Evolutionary conservation across 2,888 invertebrate species (phyloP), one percentile per base, ranked within the genome.

Genomic region (Melieria crassipennis): DNA sequence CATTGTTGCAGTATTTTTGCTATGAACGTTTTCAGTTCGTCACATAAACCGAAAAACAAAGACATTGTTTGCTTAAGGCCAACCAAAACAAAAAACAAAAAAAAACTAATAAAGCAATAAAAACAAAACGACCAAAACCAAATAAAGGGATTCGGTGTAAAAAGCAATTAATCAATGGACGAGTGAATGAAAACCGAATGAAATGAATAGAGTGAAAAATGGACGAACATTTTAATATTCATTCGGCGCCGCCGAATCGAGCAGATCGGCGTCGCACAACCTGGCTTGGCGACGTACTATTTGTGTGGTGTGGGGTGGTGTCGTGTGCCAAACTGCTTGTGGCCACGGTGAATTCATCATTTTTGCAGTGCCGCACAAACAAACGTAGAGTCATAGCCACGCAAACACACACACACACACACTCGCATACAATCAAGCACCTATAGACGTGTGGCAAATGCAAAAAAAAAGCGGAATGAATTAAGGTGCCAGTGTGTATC

Each of bases 381-480:
- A 62, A 57, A 65, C 46, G 63, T 43, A 16, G 11, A 30, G n/a
- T 43, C 13, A 70, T 30, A 9, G 11, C 46, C 46, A 62, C 63
- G 64, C 48, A 66, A 58, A 73, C 42, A 43, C 52, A 66, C 50
- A 60, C 56, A 50, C 61, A 70, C 57, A 70, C 65, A 71, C 13
- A 63, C 57, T 55, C 46, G 42, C 43, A 66, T 9, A 43, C 65
- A 57, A 50, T 13, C 64, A 47, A 55, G 58, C 46, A 56, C 57
- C 50, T 62, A 61, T 63, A 60, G 74, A 78, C 77, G 75, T 72
- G 80, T 79, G 30, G 1, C 3, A 11, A 52, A 6, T 11, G 50
- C 50, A 7, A 42, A 45, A 43, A 45, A 43, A 42, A 65, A 57
- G 46, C 30, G 67, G 3, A 61, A 52, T 11, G 1, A n/a, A 50